Evolutionary conservation across 2,113 vertebrate genomes (phyloP).

Genomic region (Vombatus ursinus): DNA sequence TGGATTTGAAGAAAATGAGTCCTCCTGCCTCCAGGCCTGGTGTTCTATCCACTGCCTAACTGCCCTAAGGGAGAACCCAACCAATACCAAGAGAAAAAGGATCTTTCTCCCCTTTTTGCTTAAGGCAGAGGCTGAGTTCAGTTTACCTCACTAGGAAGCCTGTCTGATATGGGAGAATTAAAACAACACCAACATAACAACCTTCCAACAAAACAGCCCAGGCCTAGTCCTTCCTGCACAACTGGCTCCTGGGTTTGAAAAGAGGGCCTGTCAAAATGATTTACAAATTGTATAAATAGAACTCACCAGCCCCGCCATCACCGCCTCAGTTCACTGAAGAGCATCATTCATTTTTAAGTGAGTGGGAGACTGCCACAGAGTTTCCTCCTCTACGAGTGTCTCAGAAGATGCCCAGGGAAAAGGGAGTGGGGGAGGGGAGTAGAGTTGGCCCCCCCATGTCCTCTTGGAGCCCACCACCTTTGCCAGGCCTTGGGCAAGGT

Average conservation of each 20-base stretch:
- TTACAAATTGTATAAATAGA: not conserved
- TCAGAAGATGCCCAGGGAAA: not conserved
- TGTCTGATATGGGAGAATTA: not conserved
- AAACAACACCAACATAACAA: not conserved
- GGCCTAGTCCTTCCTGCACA: not conserved
- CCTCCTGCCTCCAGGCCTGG: not conserved
- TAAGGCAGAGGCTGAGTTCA: not conserved
- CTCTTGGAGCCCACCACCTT: not conserved
- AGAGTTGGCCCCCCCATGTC: accelerated
- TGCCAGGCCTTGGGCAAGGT: not conserved
- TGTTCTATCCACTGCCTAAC: not conserved
- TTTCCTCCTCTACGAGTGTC: not conserved
- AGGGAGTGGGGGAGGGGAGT: accelerated
- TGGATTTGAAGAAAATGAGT: not conserved
- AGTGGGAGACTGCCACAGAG: not conserved
- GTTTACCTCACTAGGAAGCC: not conserved
- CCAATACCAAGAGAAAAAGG: not conserved
- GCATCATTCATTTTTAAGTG: not conserved
- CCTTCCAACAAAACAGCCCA: not conserved
- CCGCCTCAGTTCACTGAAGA: not conserved
- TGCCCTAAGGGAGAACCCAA: not conserved
- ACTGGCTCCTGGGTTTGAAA: not conserved
- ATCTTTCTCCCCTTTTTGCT: accelerated
- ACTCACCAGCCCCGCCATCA: not conserved
- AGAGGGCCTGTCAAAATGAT: not conserved